A percentile compares a stretch with the other conserved stretches of the same genome.
These are phyloP conservation scores for Microctonus hyperodae DNA, from an alignment of 2,888 invertebrate species.

Conservation along the genomic window DNA sequence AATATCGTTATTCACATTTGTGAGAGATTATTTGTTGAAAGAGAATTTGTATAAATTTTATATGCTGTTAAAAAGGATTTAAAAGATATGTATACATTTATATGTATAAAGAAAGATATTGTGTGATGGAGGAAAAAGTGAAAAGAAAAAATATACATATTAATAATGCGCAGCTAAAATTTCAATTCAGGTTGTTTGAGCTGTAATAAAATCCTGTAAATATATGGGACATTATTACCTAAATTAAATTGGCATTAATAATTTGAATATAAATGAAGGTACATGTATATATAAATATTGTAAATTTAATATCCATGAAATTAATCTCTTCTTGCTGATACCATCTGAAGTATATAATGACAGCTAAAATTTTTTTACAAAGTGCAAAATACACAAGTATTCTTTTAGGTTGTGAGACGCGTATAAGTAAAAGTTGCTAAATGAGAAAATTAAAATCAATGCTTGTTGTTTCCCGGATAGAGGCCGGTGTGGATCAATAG, in stretches of 20 bases:
- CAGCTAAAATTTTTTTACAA: neutral
- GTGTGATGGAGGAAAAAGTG: neutral
- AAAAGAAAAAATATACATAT: neutral
- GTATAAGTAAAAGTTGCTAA: neutral
- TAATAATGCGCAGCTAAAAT: too few relatives aligned
- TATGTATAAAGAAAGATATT: neutral
- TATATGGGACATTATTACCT: neutral
- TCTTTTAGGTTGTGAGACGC: neutral
- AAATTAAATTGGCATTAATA: neutral
- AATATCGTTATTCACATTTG: slow-evolving; percentile 42
- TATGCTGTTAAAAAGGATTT: slow-evolving; percentile 17
- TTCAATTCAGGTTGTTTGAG: neutral
- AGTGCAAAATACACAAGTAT: neutral
- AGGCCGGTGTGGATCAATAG: neutral
- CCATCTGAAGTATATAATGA: too few relatives aligned
- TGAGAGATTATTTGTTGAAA: slow-evolving; percentile 23
- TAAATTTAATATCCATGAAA: neutral
- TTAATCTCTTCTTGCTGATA: neutral
- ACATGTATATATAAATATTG: neutral
- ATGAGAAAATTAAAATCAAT: neutral
- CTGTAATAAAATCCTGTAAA: neutral
- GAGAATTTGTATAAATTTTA: slow-evolving; percentile 27
- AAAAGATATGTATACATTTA: slow-evolving; percentile 3
- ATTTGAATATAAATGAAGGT: neutral
- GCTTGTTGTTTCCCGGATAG: neutral